These are phyloP conservation scores for Hypocryptadius cinnamomeus DNA, from an alignment of 2,113 vertebrate species.

Conservation along the genomic window DNA sequence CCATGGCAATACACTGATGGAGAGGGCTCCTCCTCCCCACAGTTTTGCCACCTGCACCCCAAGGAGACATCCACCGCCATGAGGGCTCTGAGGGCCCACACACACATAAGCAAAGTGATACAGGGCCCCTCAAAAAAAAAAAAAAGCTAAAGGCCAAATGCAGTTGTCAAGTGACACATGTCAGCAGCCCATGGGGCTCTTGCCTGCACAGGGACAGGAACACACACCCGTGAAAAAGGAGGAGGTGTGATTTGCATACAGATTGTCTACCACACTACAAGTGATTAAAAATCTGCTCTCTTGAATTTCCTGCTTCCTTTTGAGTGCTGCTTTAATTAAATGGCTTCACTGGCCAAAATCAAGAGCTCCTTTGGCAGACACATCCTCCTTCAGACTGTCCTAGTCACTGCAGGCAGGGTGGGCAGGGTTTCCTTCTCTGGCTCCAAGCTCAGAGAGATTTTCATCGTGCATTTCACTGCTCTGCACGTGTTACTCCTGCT, in stretches of 20 bases:
- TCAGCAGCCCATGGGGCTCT: not conserved
- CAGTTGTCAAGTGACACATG: not conserved
- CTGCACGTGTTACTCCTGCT: not conserved
- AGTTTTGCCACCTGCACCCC: not conserved
- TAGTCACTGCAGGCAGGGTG: not conserved
- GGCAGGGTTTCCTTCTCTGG: constrained; percentile 2
- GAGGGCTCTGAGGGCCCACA: not conserved
- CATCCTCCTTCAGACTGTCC: not conserved
- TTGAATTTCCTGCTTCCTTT: constrained; percentile 37
- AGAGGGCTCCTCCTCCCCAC: not conserved
- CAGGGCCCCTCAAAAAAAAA: not conserved
- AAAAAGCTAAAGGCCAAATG: not conserved
- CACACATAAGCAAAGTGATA: rapidly evolving
- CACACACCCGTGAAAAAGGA: not conserved
- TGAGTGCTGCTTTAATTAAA: not conserved
- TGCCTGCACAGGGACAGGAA: not conserved
- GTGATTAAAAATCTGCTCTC: constrained; percentile 27
- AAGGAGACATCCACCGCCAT: not conserved
- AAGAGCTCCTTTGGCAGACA: not conserved
- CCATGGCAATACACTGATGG: rapidly evolving
- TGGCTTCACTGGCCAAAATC: not conserved
- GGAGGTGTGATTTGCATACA: not conserved
- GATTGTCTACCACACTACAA: not conserved
- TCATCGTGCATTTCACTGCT: not conserved
- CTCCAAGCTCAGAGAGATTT: not conserved